Evolutionary conservation across 2,888 invertebrate species (phyloP), one percentile per base, ranked within the genome.

Genomic region (Liopterus haemorrhoidalis): DNA sequence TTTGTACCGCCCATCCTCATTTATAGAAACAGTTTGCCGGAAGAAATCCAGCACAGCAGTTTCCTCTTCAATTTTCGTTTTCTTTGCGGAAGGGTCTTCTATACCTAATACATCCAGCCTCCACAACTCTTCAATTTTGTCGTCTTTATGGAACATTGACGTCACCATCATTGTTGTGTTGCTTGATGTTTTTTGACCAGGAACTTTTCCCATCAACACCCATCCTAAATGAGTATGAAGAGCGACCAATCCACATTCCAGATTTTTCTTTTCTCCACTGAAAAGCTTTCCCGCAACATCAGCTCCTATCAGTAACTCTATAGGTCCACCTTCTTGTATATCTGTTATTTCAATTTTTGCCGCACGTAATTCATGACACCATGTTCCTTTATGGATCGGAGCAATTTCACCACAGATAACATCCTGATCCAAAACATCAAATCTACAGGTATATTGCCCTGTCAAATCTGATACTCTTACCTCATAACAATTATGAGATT

Each of bases 181-280:
- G 3, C 12, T 15, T 3, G 31, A 12, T 31, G 14, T 8, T 12
- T 8, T 22, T 20, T 3, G 21, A n/a, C 2, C 20, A 12, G 31
- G 16, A n/a, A 45, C 20, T 27, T 41, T 45, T 0, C 52, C 53
- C 46, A 40, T 41, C 15, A 52, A 30, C 6, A 47, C 50, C 53
- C 53, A 53, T 12, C 52, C 53, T n/a, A 52, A 41, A 9, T 14
- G n/a, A 9, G 53, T 52, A 8, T 52, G 43, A 14, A 52, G 19
- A 6, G 50, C 50, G n/a, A 48, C 42, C 19, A 52, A 28, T 11
- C 50, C 52, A 28, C 24, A 38, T 8, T 41, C n/a, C 5, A 53
- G 25, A 4, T 22, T 24, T 14, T 28, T 11, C n/a, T 18, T 2
- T 3, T 50, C 45, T 15, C 49, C 49, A 5, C 51, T 53, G 5